Conservation (phyloP, 2,888 invertebrate species). For the Xanthia icteritia region DNA sequence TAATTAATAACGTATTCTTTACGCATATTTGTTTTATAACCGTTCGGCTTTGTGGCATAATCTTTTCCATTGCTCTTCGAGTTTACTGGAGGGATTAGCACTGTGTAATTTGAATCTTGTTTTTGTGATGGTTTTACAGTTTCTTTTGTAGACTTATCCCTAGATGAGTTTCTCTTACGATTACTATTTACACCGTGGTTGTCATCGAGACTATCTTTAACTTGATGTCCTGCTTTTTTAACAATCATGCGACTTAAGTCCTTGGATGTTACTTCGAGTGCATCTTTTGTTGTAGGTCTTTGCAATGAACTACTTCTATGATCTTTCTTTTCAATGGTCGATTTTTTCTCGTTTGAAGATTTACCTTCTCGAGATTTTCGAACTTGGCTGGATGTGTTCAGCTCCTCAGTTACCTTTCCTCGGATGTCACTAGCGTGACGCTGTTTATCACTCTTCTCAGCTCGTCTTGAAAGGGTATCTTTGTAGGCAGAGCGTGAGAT, state of each 20-base stretch:
- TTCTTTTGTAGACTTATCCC: conserved; percentile 65
- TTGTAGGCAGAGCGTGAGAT: conserved; percentile 54
- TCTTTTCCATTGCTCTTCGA: conserved; percentile 66
- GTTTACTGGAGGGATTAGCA: conserved; percentile 37
- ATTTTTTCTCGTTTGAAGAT: conserved; percentile 44
- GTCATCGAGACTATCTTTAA: conserved; percentile 33
- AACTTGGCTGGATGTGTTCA: conserved; percentile 26
- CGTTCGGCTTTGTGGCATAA: conserved; percentile 63
- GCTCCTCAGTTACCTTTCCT: conserved; percentile 47
- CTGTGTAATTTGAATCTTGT: conserved; percentile 60
- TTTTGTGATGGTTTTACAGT: conserved; percentile 63
- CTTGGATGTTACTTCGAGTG: conserved; percentile 43
- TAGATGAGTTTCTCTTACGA: conserved; percentile 63
- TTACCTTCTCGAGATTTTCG: conserved; percentile 46
- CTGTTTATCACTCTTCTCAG: conserved; percentile 53
- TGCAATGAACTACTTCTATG: conserved; percentile 66
- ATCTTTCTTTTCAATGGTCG: conserved; percentile 56
- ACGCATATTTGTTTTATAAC: conserved; percentile 73
- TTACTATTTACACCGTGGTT: conserved; percentile 57
- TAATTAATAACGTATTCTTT: conserved; percentile 87
- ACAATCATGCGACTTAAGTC: conserved; percentile 25
- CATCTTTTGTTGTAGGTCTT: conserved; percentile 55
- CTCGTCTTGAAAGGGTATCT: conserved; percentile 50
- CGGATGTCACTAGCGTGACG: conserved; percentile 41
- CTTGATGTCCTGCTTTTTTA: conserved; percentile 29